These are phyloP conservation scores for Cosmopolites sordidus DNA, from an alignment of 2,888 invertebrate genomes.

Conservation along the genomic window DNA sequence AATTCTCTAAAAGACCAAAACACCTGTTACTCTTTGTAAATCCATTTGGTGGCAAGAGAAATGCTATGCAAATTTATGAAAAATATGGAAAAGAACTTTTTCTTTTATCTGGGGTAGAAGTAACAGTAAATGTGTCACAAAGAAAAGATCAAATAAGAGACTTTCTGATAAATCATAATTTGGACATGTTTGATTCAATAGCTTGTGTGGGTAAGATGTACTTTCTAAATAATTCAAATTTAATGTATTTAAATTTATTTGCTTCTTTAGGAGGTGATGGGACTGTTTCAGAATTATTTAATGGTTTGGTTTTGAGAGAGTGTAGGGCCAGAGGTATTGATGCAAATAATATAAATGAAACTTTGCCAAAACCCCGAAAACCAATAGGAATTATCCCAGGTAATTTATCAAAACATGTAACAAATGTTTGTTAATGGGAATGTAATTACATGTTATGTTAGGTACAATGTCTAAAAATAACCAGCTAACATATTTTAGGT, in stretches of 20 bases:
- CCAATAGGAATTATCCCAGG: slow-evolving; percentile 61
- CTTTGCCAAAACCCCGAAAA: slow-evolving; percentile 51
- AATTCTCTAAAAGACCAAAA: slow-evolving; percentile 59
- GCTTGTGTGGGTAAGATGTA: slow-evolving; percentile 66
- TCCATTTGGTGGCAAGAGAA: slow-evolving; percentile 76
- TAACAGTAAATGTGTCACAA: slow-evolving; percentile 65
- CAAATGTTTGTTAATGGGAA: slow-evolving; percentile 1
- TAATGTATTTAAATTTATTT: neutral
- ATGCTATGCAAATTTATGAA: slow-evolving; percentile 68
- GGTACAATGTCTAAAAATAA: neutral
- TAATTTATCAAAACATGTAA: slow-evolving; percentile 30
- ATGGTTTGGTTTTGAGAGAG: slow-evolving; percentile 62
- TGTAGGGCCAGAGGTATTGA: slow-evolving; percentile 54
- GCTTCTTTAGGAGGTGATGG: slow-evolving; percentile 75
- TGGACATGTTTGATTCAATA: slow-evolving; percentile 63
- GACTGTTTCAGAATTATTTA: slow-evolving; percentile 75
- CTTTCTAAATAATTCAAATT: neutral
- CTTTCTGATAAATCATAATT: slow-evolving; percentile 54
- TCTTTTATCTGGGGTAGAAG: slow-evolving; percentile 61
- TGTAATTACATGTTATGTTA: neutral
- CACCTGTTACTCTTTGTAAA: slow-evolving; percentile 75
- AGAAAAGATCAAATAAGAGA: slow-evolving; percentile 74
- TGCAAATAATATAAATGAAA: slow-evolving; percentile 52
- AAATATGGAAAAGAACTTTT: slow-evolving; percentile 66
- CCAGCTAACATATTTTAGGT: slow-evolving; percentile 44